Evolutionary conservation across 2,113 vertebrate genomes (phyloP).

Genomic region (Embiotoca jacksoni): DNA sequence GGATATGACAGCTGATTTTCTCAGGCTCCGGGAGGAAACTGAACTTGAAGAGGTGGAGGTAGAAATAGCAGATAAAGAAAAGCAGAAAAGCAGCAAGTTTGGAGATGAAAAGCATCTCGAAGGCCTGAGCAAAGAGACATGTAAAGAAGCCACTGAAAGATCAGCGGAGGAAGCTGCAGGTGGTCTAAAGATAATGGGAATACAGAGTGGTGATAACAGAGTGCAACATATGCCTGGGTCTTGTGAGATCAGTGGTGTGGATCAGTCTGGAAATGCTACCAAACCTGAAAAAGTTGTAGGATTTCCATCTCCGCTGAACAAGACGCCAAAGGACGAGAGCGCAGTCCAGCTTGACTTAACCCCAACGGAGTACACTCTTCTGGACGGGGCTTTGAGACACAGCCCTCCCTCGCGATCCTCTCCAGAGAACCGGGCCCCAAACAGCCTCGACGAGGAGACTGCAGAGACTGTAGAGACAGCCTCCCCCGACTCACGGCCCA

Average conservation of each 20-base stretch:
- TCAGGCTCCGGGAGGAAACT: slow-evolving; percentile 62
- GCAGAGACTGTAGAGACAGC: slow-evolving; percentile 86
- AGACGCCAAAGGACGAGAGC: slow-evolving; percentile 82
- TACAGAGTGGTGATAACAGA: slow-evolving; percentile 21
- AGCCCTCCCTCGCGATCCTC: slow-evolving; percentile 72
- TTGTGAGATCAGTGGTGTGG: slow-evolving; percentile 16
- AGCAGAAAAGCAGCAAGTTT: slow-evolving; percentile 33
- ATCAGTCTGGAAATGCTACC: slow-evolving; percentile 32
- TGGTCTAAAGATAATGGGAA: slow-evolving; percentile 8
- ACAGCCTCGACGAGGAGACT: slow-evolving; percentile 87
- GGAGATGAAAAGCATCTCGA: slow-evolving; percentile 41
- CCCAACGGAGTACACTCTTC: slow-evolving; percentile 81
- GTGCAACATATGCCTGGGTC: background rate
- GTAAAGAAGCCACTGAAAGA: slow-evolving; percentile 8
- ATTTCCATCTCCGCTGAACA: slow-evolving; percentile 83
- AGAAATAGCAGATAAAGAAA: slow-evolving; percentile 31
- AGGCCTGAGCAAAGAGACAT: slow-evolving; percentile 20
- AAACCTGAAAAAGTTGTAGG: slow-evolving; percentile 80
- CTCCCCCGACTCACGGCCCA: slow-evolving; percentile 81
- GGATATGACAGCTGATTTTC: slow-evolving; percentile 79
- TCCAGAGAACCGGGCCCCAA: slow-evolving; percentile 65
- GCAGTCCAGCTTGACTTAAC: slow-evolving; percentile 86
- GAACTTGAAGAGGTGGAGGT: slow-evolving; percentile 17
- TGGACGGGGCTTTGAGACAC: slow-evolving; percentile 77
- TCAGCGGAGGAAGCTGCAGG: slow-evolving; percentile 19